These are phyloP conservation scores for Cephus rjabovi DNA, from an alignment of 2,888 invertebrate genomes.

Conservation along the genomic window DNA sequence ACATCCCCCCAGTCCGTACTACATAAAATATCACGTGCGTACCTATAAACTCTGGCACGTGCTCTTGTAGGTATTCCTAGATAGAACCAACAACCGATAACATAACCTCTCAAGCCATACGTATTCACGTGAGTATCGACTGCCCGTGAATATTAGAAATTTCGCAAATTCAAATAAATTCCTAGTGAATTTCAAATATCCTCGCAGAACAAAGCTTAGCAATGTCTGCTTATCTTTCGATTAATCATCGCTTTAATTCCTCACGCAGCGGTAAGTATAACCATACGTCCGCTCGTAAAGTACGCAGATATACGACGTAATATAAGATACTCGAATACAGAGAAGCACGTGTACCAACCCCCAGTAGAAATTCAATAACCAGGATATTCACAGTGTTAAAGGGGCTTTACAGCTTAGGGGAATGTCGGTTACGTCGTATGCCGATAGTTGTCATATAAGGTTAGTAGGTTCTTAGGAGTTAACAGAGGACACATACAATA, in stretches of 20 bases:
- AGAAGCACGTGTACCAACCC: not conserved
- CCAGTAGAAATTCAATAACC: not conserved
- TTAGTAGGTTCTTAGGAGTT: not conserved
- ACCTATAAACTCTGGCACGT: not conserved
- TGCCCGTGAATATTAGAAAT: not conserved
- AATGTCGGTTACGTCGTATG: not conserved
- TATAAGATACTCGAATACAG: not conserved
- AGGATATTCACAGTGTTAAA: not conserved
- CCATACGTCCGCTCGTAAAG: not conserved
- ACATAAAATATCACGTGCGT: not conserved
- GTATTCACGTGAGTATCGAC: not conserved
- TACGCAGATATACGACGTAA: not conserved
- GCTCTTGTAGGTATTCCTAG: not conserved
- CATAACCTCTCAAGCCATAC: not conserved
- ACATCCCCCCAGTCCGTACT: not conserved
- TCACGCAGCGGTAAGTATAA: not conserved
- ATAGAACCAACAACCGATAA: not conserved
- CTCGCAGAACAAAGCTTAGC: not conserved
- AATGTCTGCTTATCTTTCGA: not conserved
- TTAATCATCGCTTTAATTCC: not conserved
- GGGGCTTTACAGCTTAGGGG: conserved; percentile 2
- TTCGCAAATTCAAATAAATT: not conserved
- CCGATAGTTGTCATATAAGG: not conserved
- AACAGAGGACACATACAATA: not conserved
- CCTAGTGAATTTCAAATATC: not conserved